phyloP scores from a whole-genome alignment of 2,888 invertebrate genomes.

The Polymixis flavicincta region DNA sequence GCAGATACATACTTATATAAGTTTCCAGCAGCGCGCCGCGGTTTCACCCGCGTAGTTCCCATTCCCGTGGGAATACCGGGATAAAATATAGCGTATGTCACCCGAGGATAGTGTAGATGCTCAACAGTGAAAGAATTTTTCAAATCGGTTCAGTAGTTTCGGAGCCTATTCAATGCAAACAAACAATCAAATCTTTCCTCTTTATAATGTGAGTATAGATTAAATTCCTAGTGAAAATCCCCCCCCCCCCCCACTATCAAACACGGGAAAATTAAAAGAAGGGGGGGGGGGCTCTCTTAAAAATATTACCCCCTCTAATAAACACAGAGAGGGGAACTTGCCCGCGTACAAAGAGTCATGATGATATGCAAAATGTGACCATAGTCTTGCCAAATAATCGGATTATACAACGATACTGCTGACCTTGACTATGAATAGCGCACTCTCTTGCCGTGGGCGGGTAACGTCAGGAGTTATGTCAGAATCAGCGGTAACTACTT shows the following conservation, averaged over 20 bases:
- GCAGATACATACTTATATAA: background rate
- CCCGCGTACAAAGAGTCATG: conserved; percentile 6
- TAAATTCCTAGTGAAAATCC: background rate
- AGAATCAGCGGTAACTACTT: too few relatives aligned
- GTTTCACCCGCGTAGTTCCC: too few relatives aligned
- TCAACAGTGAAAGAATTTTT: too few relatives aligned
- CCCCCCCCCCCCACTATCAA: too few relatives aligned
- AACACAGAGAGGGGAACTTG: background rate
- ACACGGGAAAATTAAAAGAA: background rate
- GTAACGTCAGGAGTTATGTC: background rate
- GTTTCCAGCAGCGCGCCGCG: too few relatives aligned
- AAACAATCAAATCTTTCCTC: too few relatives aligned
- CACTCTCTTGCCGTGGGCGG: conserved; percentile 38
- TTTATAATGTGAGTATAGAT: too few relatives aligned
- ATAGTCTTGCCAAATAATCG: conserved; percentile 36
- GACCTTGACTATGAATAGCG: conserved; percentile 49
- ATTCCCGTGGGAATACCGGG: too few relatives aligned
- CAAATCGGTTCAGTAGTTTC: too few relatives aligned
- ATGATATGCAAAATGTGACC: conserved; percentile 36
- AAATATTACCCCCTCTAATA: background rate
- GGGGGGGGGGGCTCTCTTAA: background rate
- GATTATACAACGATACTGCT: conserved; percentile 32
- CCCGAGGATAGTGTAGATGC: too few relatives aligned
- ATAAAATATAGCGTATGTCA: too few relatives aligned
- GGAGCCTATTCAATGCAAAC: too few relatives aligned